Percentiles rank a stretch among this genome's conserved stretches.
These are phyloP conservation scores for Eueides isabella DNA, from an alignment of 1,140 invertebrate species.

Conservation along the genomic window DNA sequence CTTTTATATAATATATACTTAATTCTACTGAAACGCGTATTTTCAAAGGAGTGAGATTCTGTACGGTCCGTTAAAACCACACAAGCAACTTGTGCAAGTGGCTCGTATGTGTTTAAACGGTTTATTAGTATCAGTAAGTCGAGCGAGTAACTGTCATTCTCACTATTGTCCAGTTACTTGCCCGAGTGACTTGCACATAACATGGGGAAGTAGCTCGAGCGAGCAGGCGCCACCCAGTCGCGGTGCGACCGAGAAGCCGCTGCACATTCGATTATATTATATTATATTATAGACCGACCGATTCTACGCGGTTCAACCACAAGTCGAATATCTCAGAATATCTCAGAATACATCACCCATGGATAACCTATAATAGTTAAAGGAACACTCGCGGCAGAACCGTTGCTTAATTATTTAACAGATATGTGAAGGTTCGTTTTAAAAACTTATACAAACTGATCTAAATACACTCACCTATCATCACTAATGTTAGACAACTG, in stretches of 20 bases:
- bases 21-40: conserved; percentile 43
- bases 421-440: conserved; percentile 37
- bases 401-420: conserved; percentile 32
- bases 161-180: not conserved
- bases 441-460: conserved; percentile 15
- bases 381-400: conserved; percentile 43
- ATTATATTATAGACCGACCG: conserved; percentile 17
- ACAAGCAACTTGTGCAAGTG: conserved; percentile 16
- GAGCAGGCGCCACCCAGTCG: not conserved
- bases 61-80: conserved; percentile 4
- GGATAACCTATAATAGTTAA: conserved; percentile 32
- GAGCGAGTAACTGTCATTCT: not conserved
- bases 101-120: not conserved
- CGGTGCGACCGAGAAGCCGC: conserved; percentile 23
- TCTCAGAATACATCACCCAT: conserved; percentile 27
- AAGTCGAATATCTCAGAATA: conserved; percentile 35
- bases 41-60: conserved; percentile 33
- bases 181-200: conserved; percentile 1
- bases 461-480: conserved; percentile 18
- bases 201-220: conserved; percentile 16
- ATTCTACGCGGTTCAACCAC: conserved; percentile 36
- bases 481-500: conserved; percentile 9
- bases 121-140: not conserved
- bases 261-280: conserved; percentile 26
- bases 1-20: conserved; percentile 39